Evolutionary conservation across 2,888 invertebrate genomes (phyloP).

Genomic region (Leptodirus hochenwartii): DNA sequence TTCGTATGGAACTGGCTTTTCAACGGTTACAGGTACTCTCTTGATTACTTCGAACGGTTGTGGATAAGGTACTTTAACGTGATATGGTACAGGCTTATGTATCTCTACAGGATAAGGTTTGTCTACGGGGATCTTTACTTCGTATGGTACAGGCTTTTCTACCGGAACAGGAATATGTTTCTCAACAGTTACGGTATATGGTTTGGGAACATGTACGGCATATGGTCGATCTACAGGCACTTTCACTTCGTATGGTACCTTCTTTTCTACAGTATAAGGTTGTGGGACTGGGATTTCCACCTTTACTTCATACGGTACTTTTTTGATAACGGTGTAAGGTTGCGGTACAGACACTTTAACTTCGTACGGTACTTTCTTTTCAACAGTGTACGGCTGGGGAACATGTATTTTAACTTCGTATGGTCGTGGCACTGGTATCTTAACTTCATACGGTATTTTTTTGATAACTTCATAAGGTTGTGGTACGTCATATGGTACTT

Average conservation of each 20-base stretch:
- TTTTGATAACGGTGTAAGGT: conserved; percentile 35
- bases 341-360: conserved; percentile 48
- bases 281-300: conserved; percentile 50
- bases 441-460: conserved; percentile 56
- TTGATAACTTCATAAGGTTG: conserved; percentile 59
- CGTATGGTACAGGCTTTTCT: conserved; percentile 50
- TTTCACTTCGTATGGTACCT: conserved; percentile 54
- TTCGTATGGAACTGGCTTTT: conserved; percentile 40
- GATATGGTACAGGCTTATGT: conserved; percentile 48
- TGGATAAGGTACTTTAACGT: conserved; percentile 43
- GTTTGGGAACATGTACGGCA: conserved; percentile 49
- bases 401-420: conserved; percentile 55
- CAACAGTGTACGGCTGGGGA: conserved; percentile 62
- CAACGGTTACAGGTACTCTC: conserved; percentile 55
- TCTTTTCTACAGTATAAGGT: conserved; percentile 60
- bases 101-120: conserved; percentile 54
- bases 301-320: conserved; percentile 36
- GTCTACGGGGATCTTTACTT: conserved; percentile 54
- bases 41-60: conserved; percentile 45
- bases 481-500: conserved; percentile 50
- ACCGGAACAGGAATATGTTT: conserved; percentile 53
- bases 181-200: conserved; percentile 52
- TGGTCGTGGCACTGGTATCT: conserved; percentile 52
- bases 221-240: conserved; percentile 56
- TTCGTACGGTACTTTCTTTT: conserved; percentile 55